Evolutionary conservation across 2,113 vertebrate genomes (phyloP).

Genomic region (Zosterops hypoxanthus): DNA sequence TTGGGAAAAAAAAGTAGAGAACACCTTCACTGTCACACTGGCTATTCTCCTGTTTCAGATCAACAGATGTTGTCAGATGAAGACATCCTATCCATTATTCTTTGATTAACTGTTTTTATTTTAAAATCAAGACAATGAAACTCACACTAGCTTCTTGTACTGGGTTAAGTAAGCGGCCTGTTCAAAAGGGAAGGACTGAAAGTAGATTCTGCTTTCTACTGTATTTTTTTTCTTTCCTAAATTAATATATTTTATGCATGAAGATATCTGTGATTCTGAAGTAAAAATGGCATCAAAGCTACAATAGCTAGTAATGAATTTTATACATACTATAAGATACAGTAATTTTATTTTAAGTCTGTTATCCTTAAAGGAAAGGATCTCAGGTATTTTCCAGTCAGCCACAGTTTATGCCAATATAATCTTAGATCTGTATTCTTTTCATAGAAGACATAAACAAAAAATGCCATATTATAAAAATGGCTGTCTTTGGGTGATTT

Average conservation of each 20-base stretch:
- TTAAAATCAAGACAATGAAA: conserved; percentile 41
- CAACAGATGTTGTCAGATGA: conserved; percentile 76
- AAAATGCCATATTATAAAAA: background rate
- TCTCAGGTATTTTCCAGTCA: conserved; percentile 2
- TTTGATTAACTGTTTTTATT: conserved; percentile 49
- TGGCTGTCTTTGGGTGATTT: background rate
- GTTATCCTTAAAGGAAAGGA: background rate
- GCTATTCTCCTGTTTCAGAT: conserved; percentile 69
- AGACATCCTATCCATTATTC: conserved; percentile 64
- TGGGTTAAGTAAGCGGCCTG: conserved; percentile 11
- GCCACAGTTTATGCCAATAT: background rate
- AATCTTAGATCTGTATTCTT: background rate
- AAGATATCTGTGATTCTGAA: conserved; percentile 17
- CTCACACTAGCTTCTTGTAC: conserved; percentile 8
- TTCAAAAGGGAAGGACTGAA: conserved; percentile 14
- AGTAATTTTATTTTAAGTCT: conserved; percentile 3
- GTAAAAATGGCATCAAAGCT: conserved; percentile 7
- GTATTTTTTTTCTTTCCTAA: background rate
- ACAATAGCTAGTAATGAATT: background rate
- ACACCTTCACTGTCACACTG: conserved; percentile 69
- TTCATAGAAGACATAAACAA: conserved; percentile 7
- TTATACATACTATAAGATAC: background rate
- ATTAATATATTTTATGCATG: conserved; percentile 5
- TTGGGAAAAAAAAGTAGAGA: conserved; percentile 68
- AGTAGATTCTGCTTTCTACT: background rate